Conservation (phyloP, 2,797 vertebrate genomes). For the Sebastiscus tertius region DNA sequence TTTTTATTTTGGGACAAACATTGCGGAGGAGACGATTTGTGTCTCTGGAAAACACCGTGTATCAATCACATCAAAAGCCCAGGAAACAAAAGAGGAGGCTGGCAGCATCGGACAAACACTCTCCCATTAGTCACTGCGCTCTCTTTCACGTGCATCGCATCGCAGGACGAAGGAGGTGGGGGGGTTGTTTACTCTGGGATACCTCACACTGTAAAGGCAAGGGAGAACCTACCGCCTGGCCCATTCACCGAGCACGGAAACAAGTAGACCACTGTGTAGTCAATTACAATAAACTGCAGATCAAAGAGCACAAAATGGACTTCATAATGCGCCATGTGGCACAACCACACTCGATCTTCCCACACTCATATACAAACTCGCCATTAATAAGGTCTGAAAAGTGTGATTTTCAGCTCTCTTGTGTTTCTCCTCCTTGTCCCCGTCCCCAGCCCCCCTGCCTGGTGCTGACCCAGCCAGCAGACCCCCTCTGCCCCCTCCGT, state of each 20-base stretch:
- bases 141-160: constrained; percentile 68
- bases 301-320: constrained; percentile 71
- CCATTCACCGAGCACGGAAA: constrained; percentile 66
- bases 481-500: constrained; percentile 54
- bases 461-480: constrained; percentile 78
- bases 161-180: constrained; percentile 30
- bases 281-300: constrained; percentile 71
- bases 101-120: constrained; percentile 78
- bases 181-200: constrained; percentile 76
- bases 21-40: constrained; percentile 78
- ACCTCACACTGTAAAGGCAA: constrained; percentile 71
- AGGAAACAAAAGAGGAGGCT: constrained; percentile 78
- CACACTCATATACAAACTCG: constrained; percentile 74
- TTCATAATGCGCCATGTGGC: constrained; percentile 67
- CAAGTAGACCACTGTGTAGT: constrained; percentile 70
- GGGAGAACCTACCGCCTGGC: constrained; percentile 69
- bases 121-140: constrained; percentile 79
- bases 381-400: constrained; percentile 75
- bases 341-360: constrained; percentile 68
- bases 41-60: constrained; percentile 76
- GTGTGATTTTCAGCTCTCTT: constrained; percentile 67
- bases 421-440: constrained; percentile 64
- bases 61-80: constrained; percentile 81
- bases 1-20: constrained; percentile 84
- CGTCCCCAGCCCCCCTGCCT: constrained; percentile 75